phyloP scores from a whole-genome alignment of 2,113 vertebrate species.

The Candoia aspera region DNA sequence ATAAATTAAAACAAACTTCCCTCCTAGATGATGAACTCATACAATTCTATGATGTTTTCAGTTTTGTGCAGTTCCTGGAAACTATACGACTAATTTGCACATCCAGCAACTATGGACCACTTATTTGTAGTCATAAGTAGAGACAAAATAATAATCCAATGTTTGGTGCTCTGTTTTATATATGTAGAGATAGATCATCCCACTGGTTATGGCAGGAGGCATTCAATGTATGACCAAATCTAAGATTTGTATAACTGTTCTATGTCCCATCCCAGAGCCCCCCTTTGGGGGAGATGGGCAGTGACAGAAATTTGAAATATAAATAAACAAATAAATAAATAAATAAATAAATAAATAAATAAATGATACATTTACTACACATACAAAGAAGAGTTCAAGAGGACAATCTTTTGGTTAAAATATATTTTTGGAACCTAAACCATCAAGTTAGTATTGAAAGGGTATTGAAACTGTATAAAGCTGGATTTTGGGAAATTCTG shows the following conservation, averaged over 20 bases:
- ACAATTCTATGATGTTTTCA: background rate
- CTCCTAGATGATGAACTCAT: background rate
- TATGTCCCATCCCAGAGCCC: too few relatives aligned
- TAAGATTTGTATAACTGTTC: background rate
- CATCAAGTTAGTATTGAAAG: background rate
- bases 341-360: too few relatives aligned
- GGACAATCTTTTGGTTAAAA: background rate
- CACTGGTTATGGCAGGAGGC: background rate
- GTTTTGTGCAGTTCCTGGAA: background rate
- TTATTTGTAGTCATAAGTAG: background rate
- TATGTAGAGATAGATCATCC: background rate
- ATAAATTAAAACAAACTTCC: background rate
- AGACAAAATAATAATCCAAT: background rate
- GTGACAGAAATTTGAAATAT: too few relatives aligned
- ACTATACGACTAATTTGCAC: background rate
- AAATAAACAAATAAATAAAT: too few relatives aligned
- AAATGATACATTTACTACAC: background rate
- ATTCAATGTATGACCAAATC: background rate
- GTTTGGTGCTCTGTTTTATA: background rate
- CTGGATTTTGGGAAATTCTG: background rate
- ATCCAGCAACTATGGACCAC: background rate
- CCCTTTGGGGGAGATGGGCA: too few relatives aligned
- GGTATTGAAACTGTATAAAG: background rate
- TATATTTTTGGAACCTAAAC: background rate
- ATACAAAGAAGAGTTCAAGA: background rate